A percentile compares a stretch with the other conserved stretches of the same genome.
These are phyloP conservation scores for Astyanax mexicanus DNA, from an alignment of 2,797 vertebrate species.

Conservation along the genomic window DNA sequence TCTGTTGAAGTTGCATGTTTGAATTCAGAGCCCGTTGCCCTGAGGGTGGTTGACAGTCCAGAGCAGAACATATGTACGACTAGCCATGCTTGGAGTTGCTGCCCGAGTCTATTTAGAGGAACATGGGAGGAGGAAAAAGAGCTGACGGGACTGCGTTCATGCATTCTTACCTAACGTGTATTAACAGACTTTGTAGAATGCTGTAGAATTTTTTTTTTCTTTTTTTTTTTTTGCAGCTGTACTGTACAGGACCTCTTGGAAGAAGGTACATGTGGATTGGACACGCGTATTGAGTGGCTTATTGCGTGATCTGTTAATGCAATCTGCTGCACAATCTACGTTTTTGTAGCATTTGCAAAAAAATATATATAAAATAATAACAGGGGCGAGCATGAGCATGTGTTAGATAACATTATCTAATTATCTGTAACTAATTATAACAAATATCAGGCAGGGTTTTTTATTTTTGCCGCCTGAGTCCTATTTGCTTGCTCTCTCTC, in stretches of 20 bases:
- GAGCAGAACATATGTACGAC: slow-evolving; percentile 27
- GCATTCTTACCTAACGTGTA: neutral
- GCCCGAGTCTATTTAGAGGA: slow-evolving; percentile 26
- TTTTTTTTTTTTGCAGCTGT: slow-evolving; percentile 5
- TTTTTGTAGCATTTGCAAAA: neutral
- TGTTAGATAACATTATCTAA: slow-evolving; percentile 75
- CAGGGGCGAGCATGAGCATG: slow-evolving; percentile 44
- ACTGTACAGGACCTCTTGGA: neutral
- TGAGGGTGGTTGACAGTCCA: slow-evolving; percentile 17
- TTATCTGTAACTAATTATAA: slow-evolving; percentile 82
- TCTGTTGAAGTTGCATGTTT: slow-evolving; percentile 1
- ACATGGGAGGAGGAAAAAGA: slow-evolving; percentile 28
- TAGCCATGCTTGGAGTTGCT: slow-evolving; percentile 25
- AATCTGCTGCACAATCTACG: slow-evolving; percentile 22
- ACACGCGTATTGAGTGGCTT: neutral
- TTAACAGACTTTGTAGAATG: slow-evolving; percentile 20
- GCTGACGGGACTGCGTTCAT: slow-evolving; percentile 32
- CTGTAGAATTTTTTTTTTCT: too few relatives aligned
- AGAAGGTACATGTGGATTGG: neutral
- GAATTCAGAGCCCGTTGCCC: slow-evolving; percentile 34
- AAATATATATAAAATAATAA: too few relatives aligned
- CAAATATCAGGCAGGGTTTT: slow-evolving; percentile 73
- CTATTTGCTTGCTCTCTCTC: slow-evolving; percentile 57
- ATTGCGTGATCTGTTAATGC: slow-evolving; percentile 18
- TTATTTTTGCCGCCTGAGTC: slow-evolving; percentile 67